phyloP scores from a whole-genome alignment of 2,113 vertebrate genomes.

The Sebastes fasciatus region DNA sequence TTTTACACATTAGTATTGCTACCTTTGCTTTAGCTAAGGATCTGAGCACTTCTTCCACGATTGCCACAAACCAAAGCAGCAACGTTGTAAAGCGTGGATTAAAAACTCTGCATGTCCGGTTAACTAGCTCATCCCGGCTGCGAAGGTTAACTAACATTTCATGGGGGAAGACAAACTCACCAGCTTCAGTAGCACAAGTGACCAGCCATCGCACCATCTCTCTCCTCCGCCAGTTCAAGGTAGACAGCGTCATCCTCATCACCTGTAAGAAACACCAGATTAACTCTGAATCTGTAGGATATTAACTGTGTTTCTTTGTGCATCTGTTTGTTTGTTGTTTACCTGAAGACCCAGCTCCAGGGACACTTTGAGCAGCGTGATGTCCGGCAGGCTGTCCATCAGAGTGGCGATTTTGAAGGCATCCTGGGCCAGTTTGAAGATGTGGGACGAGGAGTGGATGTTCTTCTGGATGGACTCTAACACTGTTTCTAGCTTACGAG shows the following conservation, averaged over 20 bases:
- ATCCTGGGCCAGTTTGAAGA: conserved; percentile 79
- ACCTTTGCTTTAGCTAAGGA: too few relatives aligned
- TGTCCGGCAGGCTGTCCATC: conserved; percentile 76
- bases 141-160: too few relatives aligned
- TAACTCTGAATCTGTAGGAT: neutral
- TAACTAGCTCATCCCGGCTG: too few relatives aligned
- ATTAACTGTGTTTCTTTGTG: too few relatives aligned
- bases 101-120: too few relatives aligned
- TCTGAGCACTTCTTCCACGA: too few relatives aligned
- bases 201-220: conserved; percentile 79
- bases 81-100: too few relatives aligned
- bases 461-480: conserved; percentile 78
- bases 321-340: neutral
- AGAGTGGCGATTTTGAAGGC: conserved; percentile 78
- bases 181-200: conserved; percentile 75
- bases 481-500: conserved; percentile 66
- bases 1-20: too few relatives aligned
- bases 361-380: conserved; percentile 78
- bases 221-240: conserved; percentile 76
- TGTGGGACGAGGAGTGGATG: conserved; percentile 78
- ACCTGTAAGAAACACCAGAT: conserved; percentile 37
- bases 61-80: too few relatives aligned
- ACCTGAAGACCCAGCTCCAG: conserved; percentile 80
- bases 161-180: conserved; percentile 52
- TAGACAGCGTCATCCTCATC: conserved; percentile 78